Conservation (phyloP, 2,888 invertebrate species). For the Drepana falcataria region DNA sequence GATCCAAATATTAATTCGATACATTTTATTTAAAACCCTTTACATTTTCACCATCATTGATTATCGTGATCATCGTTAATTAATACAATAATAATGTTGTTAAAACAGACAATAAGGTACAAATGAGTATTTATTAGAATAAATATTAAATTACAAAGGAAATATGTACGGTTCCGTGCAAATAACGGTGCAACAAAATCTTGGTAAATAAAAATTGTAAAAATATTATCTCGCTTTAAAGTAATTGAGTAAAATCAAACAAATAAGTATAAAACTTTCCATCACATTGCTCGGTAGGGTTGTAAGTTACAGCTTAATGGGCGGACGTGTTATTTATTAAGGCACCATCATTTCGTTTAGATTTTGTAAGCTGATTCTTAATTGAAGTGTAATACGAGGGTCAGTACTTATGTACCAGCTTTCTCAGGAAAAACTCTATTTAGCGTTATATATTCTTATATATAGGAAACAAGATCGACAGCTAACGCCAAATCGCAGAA, state of each 20-base stretch:
- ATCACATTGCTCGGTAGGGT: no score
- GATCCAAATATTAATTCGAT: conserved; percentile 5
- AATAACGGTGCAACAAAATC: conserved; percentile 6
- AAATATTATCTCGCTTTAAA: no score
- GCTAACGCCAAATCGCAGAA: no score
- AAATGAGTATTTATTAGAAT: conserved; percentile 34
- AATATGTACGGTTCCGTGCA: conserved; percentile 15
- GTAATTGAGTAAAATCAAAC: no score
- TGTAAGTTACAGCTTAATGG: conserved; percentile 28
- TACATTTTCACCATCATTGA: conserved; percentile 28
- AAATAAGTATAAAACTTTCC: no score
- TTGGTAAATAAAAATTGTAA: not conserved
- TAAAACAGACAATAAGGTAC: conserved; percentile 11
- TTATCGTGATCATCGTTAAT: conserved; percentile 8
- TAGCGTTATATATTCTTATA: no score
- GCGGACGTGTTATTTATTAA: conserved; percentile 67
- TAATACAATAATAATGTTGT: conserved; percentile 24
- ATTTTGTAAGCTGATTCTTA: conserved; percentile 5
- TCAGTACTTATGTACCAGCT: no score
- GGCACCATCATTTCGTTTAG: conserved; percentile 48
- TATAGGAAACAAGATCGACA: no score
- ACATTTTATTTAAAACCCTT: conserved; percentile 49
- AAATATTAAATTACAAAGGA: conserved; percentile 9
- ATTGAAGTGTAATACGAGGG: no score
- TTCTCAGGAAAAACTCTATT: no score